Evolutionary conservation across 1,140 invertebrate genomes (phyloP).

Genomic region (Drosophila persimilis): DNA sequence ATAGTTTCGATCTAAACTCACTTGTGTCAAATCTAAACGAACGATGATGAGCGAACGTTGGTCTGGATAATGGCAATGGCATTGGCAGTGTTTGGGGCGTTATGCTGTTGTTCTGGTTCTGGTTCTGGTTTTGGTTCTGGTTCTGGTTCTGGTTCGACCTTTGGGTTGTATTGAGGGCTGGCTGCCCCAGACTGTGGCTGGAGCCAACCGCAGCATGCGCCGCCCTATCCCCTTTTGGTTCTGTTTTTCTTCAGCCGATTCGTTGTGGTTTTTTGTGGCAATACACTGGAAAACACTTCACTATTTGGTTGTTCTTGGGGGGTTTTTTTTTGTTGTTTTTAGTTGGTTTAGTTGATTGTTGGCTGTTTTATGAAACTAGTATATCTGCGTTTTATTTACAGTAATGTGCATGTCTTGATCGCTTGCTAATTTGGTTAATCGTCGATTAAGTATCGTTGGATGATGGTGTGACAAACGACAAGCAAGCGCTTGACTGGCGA

Average conservation of each 20-base stretch:
- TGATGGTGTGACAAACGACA: conserved; percentile 30
- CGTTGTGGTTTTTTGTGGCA: background rate
- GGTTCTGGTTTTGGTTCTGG: conserved; percentile 4
- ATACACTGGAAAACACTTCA: conserved; percentile 40
- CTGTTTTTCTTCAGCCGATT: conserved; percentile 2
- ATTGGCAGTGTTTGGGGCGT: conserved; percentile 73
- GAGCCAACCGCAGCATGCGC: conserved; percentile 8
- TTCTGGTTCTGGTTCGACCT: conserved; percentile 1
- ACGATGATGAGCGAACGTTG: conserved; percentile 74
- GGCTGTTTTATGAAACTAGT: conserved; percentile 33
- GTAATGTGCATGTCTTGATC: conserved; percentile 44
- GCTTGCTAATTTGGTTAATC: conserved; percentile 29
- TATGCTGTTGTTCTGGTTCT: conserved; percentile 39
- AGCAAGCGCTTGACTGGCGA: conserved; percentile 28
- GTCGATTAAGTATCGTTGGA: conserved; percentile 1
- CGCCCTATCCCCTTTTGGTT: conserved; percentile 31
- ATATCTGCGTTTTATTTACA: conserved; percentile 43
- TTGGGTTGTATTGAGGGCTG: background rate
- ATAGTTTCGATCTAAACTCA: conserved; percentile 53
- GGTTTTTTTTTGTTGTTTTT: conserved; percentile 3
- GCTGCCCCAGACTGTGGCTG: no score
- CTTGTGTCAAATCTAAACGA: conserved; percentile 78
- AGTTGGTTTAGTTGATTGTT: background rate
- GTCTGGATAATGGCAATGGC: conserved; percentile 75
- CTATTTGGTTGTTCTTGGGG: conserved; percentile 3